phyloP scores from a whole-genome alignment of 1,140 invertebrate genomes.

The Lutraria rhynchaena region DNA sequence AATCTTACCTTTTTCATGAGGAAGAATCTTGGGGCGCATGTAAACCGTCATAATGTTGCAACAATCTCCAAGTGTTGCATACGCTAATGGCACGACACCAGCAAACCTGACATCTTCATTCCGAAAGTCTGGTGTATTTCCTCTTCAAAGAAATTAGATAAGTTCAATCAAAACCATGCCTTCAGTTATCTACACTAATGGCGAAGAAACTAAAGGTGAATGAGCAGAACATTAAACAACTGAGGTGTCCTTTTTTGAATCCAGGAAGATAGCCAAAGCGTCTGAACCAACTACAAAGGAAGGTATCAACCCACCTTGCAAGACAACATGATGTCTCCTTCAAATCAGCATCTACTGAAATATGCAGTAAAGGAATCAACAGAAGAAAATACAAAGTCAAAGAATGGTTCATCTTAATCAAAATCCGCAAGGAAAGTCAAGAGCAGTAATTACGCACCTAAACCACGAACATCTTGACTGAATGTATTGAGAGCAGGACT shows the following conservation, averaged over 20 bases:
- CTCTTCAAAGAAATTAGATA: not conserved
- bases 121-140: slow-evolving; percentile 13
- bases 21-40: slow-evolving; percentile 1
- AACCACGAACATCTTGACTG: slow-evolving; percentile 17
- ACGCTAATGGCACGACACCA: not conserved
- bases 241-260: slow-evolving; percentile 10
- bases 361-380: not conserved
- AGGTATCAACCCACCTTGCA: slow-evolving; percentile 3
- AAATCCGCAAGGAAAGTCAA: not conserved
- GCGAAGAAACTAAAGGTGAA: not conserved
- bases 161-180: not conserved
- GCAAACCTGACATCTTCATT: not conserved
- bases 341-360: slow-evolving; percentile 13
- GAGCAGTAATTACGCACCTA: slow-evolving; percentile 7
- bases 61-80: not conserved
- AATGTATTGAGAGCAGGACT: too few species aligned
- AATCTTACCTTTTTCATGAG: not conserved
- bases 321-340: slow-evolving; percentile 19
- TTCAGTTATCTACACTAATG: not conserved
- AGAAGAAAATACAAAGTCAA: not conserved
- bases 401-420: not conserved
- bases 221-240: slow-evolving; percentile 5
- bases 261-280: slow-evolving; percentile 14
- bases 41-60: slow-evolving; percentile 11
- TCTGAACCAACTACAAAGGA: not conserved